A percentile compares a stretch with the other conserved stretches of the same genome.
Conservation (phyloP, 2,888 invertebrate genomes). For the Emmelina monodactyla region DNA sequence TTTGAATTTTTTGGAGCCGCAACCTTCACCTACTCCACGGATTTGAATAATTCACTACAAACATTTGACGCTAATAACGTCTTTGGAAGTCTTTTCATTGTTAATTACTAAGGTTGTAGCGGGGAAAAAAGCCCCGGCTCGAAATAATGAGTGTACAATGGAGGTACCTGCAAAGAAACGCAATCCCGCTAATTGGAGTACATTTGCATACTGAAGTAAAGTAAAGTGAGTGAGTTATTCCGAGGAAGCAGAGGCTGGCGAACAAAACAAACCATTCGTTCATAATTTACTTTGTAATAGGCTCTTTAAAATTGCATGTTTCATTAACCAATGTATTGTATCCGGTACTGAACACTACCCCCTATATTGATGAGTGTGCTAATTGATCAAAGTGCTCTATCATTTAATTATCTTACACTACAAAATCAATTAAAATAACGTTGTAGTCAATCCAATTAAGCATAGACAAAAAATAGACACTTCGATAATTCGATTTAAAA, state of each 20-base stretch:
- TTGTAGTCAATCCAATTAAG: too few species aligned
- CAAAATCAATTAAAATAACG: too few species aligned
- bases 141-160: slow-evolving; percentile 57
- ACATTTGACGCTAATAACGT: slow-evolving; percentile 62
- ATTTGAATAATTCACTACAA: slow-evolving; percentile 40
- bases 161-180: slow-evolving; percentile 47
- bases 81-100: slow-evolving; percentile 45
- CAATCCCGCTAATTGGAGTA: slow-evolving; percentile 56
- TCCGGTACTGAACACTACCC: too few species aligned
- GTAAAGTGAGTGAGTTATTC: slow-evolving; percentile 50
- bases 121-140: slow-evolving; percentile 46
- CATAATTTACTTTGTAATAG: neutral
- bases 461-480: neutral
- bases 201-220: slow-evolving; percentile 60
- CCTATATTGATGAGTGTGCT: too few species aligned
- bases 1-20: slow-evolving; percentile 61
- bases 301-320: neutral
- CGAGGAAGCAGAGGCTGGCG: slow-evolving; percentile 39
- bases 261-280: slow-evolving; percentile 17
- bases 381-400: too few species aligned
- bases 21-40: slow-evolving; percentile 65
- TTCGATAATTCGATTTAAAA: neutral
- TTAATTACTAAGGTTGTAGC: slow-evolving; percentile 45
- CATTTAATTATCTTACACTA: too few species aligned
- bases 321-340: slow-evolving; percentile 6